A percentile compares a stretch with the other conserved stretches of the same genome.
Conservation (phyloP, 2,797 vertebrate genomes). For the Erpetoichthys calabaricus region DNA sequence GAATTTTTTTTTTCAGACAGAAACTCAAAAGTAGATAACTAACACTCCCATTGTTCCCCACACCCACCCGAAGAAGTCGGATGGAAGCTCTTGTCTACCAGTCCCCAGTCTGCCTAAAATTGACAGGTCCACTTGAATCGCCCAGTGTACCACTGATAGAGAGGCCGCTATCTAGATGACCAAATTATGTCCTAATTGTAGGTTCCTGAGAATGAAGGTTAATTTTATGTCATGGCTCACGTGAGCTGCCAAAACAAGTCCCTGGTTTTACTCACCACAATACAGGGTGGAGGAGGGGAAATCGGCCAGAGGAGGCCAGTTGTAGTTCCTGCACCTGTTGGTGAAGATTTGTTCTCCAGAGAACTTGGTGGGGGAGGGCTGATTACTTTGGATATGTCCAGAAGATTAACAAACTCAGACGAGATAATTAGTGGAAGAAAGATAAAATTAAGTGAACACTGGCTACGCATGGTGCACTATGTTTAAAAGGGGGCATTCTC, state of each 20-base stretch:
- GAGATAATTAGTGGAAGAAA: too few relatives aligned
- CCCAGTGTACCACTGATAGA: slow-evolving; percentile 10
- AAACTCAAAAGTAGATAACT: too few relatives aligned
- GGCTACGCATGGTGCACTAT: too few relatives aligned
- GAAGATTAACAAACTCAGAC: too few relatives aligned
- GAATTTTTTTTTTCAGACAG: too few relatives aligned
- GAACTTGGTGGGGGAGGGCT: too few relatives aligned
- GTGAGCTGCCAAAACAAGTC: slow-evolving; percentile 44
- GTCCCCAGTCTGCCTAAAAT: not conserved
- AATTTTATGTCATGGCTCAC: slow-evolving; percentile 40
- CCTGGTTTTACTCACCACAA: slow-evolving; percentile 68
- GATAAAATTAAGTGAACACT: too few relatives aligned
- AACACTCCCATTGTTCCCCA: too few relatives aligned
- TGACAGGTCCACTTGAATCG: not conserved
- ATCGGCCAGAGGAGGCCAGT: slow-evolving; percentile 8
- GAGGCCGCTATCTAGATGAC: slow-evolving; percentile 35
- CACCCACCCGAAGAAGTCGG: too few relatives aligned
- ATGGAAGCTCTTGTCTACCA: too few relatives aligned
- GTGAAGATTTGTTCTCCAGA: not conserved
- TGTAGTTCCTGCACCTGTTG: slow-evolving; percentile 39
- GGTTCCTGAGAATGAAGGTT: slow-evolving; percentile 38
- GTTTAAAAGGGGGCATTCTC: too few relatives aligned
- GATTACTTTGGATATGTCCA: too few relatives aligned
- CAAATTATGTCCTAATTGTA: slow-evolving; percentile 23
- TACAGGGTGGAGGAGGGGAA: not conserved